Evolutionary conservation across 2,888 invertebrate genomes (phyloP), one percentile per base, ranked within the genome.

Genomic region (Nipponacmea schrenckii): DNA sequence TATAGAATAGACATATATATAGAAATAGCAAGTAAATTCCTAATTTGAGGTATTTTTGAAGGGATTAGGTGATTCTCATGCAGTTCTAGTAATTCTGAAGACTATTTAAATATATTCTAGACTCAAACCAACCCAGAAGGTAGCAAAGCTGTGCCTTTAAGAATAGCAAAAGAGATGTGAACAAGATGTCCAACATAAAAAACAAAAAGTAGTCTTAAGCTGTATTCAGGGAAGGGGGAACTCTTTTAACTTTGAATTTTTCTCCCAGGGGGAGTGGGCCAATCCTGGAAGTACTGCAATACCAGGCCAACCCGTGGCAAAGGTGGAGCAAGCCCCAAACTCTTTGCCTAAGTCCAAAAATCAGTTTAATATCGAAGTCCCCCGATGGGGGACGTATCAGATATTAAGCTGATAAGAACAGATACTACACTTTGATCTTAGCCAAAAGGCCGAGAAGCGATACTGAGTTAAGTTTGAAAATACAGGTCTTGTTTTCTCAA

Each of bases 321-420:
- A 91, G 91, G 91, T 91, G 91, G 91, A 92, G 92, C 92, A 92
- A 92, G 92, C 92, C 90, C 91, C 91, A 81, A 79, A 79, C 84
- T 79, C 82, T 82, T 81, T 80, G 77, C 81, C 83, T 73, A 76
- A 72, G 75, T 76, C 74, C 85, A 85, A 84, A 85, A 84, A 85
- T 85, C 81, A 82, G 81, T 80, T 84, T 84, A 85, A 85, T 84
- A 83, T 83, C 84, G 79, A 77, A 74, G 81, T 78, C 72, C 76
- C 79, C 89, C 89, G 90, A 88, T 91, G 90, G 89, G 88, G 89
- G 86, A 89, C 90, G 90, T 92, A 92, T 92, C 91, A 92, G 92
- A 92, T 92, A 92, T 92, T 92, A 92, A 92, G 92, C 92, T 92
- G 91, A 92, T 92, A 92, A 77, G 92, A 92, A 92, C 91, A 92